Evolutionary conservation across 2,797 vertebrate species (phyloP), one percentile per base, ranked within the genome.

Genomic region (Avahi laniger): DNA sequence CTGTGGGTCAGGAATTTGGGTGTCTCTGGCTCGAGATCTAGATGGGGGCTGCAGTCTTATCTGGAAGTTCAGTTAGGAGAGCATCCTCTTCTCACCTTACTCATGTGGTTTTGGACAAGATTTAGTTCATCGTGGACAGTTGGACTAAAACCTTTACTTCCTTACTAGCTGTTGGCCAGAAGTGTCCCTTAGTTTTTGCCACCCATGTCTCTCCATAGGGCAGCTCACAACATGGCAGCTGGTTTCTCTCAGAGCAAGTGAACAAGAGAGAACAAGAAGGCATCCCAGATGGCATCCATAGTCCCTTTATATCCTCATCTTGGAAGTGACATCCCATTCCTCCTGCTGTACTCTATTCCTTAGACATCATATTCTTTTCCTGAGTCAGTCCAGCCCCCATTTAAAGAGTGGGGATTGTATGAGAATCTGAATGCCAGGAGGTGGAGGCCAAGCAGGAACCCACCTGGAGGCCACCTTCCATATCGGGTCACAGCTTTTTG

Each of bases 391-490:
- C 3, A 38, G 54, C 1, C 46, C 35, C 7, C 3, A 28, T 48
- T 79, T 30, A 59, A 46, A 11, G 26, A 38, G 8, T 54, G 12
- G 50, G 57, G 10, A 54, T 65, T 61, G 10, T 35, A 30, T 1
- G 52, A 38, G 69, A 24, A 30, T 13, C 6, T 46, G 22, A 81
- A 61, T 4, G 7, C 8, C 35, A 81, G 38, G 24, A 80, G 7
- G 28, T 0, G 4, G 20, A 8, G 26, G 22, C 8, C 41, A 30
- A 2, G n/a, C 48, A 2, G 57, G 9, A 57, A 4, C 9, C 48
- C 41, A 26, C 38, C 50, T 52, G 33, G 30, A 48, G 15, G 15
- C 46, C 18, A 33, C 26, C 50, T 61, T 35, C 43, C 33, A 54
- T 7, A 48, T 1, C 22, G 20, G 11, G 4, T 85, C 78, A 41